A percentile compares a stretch with the other conserved stretches of the same genome.
Conservation (phyloP, 2,113 vertebrate genomes). For the Xiphophorus maculatus region DNA sequence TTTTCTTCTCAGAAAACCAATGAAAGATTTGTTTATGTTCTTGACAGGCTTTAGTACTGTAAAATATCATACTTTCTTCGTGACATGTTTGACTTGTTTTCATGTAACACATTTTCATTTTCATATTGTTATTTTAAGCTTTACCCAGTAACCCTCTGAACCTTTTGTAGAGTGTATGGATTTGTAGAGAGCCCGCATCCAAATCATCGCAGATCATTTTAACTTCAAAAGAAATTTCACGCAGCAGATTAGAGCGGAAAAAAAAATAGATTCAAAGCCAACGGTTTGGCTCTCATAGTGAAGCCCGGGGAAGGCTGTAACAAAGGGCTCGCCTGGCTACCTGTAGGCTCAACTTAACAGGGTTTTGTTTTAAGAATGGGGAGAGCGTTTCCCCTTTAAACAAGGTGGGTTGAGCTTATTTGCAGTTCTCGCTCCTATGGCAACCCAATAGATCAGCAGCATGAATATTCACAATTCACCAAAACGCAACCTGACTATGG, state of each 20-base stretch:
- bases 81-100: not conserved
- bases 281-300: not conserved
- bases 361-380: conserved; percentile 75
- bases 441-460: conserved; percentile 92
- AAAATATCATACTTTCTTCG: not conserved
- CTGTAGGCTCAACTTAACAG: conserved; percentile 60
- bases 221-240: conserved; percentile 23
- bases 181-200: not conserved
- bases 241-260: conserved; percentile 25
- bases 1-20: not conserved
- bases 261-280: not conserved
- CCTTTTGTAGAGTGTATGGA: not conserved
- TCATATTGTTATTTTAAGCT: not conserved
- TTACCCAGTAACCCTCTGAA: not conserved
- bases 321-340: conserved; percentile 48
- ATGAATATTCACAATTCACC: conserved; percentile 90
- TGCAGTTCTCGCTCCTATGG: conserved; percentile 92
- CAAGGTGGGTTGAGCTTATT: conserved; percentile 89
- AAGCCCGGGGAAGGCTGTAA: conserved; percentile 16
- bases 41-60: not conserved
- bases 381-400: conserved; percentile 83
- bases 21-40: not conserved
- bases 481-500: conserved; percentile 84
- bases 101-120: not conserved
- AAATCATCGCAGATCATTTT: not conserved